These are phyloP conservation scores for Etheostoma nigrum DNA, from an alignment of 2,797 vertebrate genomes.

Conservation along the genomic window DNA sequence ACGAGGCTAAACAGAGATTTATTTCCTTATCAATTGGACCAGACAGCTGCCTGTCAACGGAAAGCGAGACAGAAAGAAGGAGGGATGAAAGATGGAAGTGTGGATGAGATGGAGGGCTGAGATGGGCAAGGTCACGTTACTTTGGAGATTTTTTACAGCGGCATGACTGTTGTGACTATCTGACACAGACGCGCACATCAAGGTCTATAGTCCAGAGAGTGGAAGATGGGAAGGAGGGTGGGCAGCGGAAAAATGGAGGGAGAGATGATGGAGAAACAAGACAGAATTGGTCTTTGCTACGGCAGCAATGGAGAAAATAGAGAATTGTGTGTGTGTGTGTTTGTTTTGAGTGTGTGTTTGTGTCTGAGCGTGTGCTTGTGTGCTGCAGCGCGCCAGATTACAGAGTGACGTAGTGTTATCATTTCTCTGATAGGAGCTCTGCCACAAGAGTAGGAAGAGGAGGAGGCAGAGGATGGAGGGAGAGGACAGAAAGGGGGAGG, in stretches of 20 bases:
- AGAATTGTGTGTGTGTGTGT: constrained; percentile 47
- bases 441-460: constrained; percentile 69
- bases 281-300: constrained; percentile 62
- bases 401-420: constrained; percentile 85
- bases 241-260: constrained; percentile 24
- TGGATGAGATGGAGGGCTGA: constrained; percentile 47
- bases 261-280: constrained; percentile 62
- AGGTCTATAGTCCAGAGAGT: constrained; percentile 66
- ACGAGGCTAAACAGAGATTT: constrained; percentile 66
- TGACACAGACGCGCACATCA: constrained; percentile 66
- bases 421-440: constrained; percentile 84
- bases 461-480: constrained; percentile 33
- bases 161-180: constrained; percentile 66
- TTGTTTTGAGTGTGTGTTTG: constrained; percentile 27
- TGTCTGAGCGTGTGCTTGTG: constrained; percentile 24
- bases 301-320: constrained; percentile 53
- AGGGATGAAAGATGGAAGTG: constrained; percentile 57
- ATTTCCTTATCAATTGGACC: constrained; percentile 60
- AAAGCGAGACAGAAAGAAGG: constrained; percentile 38
- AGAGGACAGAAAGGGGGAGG: constrained; percentile 69
- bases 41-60: constrained; percentile 70
- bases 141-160: constrained; percentile 64
- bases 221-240: constrained; percentile 48
- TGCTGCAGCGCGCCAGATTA: constrained; percentile 81
- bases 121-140: constrained; percentile 75